phyloP scores from a whole-genome alignment of 2,113 vertebrate species.

The Struthio camelus region DNA sequence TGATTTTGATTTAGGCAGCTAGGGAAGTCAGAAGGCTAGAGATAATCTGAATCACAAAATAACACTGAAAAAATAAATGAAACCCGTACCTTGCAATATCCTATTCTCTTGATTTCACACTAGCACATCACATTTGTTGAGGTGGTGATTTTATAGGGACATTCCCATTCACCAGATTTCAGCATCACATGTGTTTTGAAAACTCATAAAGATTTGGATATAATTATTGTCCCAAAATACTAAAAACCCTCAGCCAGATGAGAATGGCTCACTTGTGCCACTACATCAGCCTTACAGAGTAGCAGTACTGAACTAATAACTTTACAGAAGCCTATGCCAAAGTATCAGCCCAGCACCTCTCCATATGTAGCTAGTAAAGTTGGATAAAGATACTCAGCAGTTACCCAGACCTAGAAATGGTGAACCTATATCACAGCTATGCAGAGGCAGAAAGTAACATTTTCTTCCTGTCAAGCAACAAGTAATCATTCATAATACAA shows the following conservation, averaged over 20 bases:
- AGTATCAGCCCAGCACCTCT: accelerated
- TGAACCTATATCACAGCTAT: not conserved
- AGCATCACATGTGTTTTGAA: not conserved
- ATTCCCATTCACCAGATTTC: not conserved
- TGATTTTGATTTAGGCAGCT: not conserved
- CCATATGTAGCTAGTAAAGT: not conserved
- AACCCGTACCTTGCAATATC: accelerated
- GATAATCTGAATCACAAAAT: not conserved
- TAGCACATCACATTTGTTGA: not conserved
- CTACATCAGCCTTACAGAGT: not conserved
- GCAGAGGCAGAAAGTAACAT: not conserved
- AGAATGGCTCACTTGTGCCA: not conserved
- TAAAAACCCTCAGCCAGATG: not conserved
- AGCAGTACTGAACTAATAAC: not conserved
- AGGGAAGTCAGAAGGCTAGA: not conserved
- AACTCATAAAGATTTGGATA: not conserved
- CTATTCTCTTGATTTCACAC: not conserved
- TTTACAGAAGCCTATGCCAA: not conserved
- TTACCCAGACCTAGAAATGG: not conserved
- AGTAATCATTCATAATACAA: not conserved
- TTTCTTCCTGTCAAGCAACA: not conserved
- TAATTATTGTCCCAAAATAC: not conserved
- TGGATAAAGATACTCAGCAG: not conserved
- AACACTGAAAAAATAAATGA: not conserved
- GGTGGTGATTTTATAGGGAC: not conserved